Percentiles rank a stretch among this genome's conserved stretches.
Conservation (phyloP, 2,797 vertebrate species). For the Coregonus sp. region DNA sequence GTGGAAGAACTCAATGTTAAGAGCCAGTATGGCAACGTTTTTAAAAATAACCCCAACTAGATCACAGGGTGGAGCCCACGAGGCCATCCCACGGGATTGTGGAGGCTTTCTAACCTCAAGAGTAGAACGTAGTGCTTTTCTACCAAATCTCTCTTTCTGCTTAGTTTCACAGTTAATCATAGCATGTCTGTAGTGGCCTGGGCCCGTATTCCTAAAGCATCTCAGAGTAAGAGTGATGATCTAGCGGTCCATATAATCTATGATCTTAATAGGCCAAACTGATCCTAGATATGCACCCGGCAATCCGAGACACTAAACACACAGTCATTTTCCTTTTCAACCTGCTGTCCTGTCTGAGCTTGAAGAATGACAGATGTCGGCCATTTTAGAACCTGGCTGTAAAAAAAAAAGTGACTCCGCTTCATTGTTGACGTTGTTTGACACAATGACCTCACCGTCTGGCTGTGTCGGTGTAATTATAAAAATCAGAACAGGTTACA, state of each 20-base stretch:
- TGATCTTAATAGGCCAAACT: background rate
- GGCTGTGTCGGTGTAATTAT: constrained; percentile 1
- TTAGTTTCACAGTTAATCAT: background rate
- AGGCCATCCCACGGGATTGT: background rate
- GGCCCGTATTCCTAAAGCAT: too few relatives aligned
- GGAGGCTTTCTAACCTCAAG: constrained; percentile 6
- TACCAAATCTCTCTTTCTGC: background rate
- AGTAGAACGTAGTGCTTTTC: background rate
- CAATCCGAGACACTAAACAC: background rate
- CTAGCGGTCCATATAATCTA: too few relatives aligned
- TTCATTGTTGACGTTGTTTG: background rate
- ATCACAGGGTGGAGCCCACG: constrained; percentile 3
- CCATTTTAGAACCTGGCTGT: background rate
- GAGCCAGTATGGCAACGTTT: background rate
- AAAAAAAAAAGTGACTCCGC: background rate
- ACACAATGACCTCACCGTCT: constrained; percentile 13
- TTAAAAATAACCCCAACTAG: background rate
- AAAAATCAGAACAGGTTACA: background rate
- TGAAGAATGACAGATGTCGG: background rate
- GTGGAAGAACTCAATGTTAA: background rate
- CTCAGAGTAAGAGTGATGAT: too few relatives aligned
- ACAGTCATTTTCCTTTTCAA: background rate
- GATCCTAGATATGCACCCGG: background rate
- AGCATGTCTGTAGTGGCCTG: too few relatives aligned
- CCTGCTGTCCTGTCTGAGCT: background rate